Evolutionary conservation across 2,113 vertebrate species (phyloP).

Genomic region (Chinchilla lanigera): DNA sequence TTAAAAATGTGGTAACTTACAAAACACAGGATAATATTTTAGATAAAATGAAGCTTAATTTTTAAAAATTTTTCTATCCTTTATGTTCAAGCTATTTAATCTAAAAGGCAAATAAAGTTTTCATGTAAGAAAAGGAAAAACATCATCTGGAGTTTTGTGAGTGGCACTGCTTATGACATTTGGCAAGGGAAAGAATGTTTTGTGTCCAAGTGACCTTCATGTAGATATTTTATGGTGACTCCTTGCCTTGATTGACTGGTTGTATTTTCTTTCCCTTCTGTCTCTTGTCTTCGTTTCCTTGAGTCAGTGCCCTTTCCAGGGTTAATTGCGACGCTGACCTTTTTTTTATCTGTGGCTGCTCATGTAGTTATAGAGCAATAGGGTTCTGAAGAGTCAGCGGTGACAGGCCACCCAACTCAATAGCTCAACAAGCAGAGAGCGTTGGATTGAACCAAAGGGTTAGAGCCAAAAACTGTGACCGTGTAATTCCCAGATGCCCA

Average conservation of each 20-base stretch:
- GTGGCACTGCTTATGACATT: slow-evolving; percentile 76
- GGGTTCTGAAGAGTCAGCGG: slow-evolving; percentile 82
- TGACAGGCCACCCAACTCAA: slow-evolving; percentile 74
- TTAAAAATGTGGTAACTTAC: neutral
- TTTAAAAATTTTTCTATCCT: slow-evolving; percentile 39
- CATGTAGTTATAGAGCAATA: slow-evolving; percentile 8
- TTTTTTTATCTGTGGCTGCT: slow-evolving; percentile 75
- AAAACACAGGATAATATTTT: neutral
- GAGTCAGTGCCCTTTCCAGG: slow-evolving; percentile 81
- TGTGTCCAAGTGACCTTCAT: slow-evolving; percentile 80
- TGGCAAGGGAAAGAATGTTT: slow-evolving; percentile 75
- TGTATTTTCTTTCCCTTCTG: slow-evolving; percentile 78
- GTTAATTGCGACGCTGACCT: slow-evolving; percentile 88
- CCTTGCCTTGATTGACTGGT: slow-evolving; percentile 82
- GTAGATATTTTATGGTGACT: slow-evolving; percentile 83
- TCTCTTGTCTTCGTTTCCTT: slow-evolving; percentile 77
- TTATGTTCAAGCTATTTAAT: neutral
- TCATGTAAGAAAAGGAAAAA: slow-evolving; percentile 51
- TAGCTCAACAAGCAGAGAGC: slow-evolving; percentile 48
- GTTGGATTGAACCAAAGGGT: slow-evolving; percentile 57
- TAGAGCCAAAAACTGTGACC: slow-evolving; percentile 35
- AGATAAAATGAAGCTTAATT: slow-evolving; percentile 27
- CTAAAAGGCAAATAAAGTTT: neutral
- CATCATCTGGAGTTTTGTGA: slow-evolving; percentile 42
- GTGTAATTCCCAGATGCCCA: neutral